These are phyloP conservation scores for Spilarctia lutea DNA, from an alignment of 2,888 invertebrate genomes.

Conservation along the genomic window DNA sequence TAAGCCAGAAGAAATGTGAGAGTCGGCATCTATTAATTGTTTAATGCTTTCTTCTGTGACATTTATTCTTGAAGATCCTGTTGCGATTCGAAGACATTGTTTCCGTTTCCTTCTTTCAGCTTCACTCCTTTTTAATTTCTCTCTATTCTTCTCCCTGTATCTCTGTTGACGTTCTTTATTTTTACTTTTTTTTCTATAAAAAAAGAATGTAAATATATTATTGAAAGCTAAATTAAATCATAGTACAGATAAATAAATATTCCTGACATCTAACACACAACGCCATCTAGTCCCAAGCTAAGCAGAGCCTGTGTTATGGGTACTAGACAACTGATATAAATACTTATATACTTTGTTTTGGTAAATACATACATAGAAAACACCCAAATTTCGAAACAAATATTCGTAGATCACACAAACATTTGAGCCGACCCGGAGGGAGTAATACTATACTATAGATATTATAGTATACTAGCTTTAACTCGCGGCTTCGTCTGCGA, in stretches of 20 bases:
- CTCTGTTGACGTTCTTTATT: neutral
- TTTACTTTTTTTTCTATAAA: neutral
- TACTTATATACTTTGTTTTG: no score
- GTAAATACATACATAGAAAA: no score
- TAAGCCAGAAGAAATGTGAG: neutral
- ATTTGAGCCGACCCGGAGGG: fast-evolving
- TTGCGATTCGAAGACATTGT: neutral
- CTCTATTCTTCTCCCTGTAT: neutral
- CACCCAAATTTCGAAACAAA: no score
- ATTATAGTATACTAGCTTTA: no score
- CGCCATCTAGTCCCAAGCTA: no score
- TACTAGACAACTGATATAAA: no score
- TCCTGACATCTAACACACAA: no score
- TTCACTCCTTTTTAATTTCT: neutral
- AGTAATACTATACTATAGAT: no score
- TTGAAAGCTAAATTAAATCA: neutral
- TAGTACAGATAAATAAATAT: neutral
- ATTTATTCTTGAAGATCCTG: neutral
- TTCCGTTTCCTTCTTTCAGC: neutral
- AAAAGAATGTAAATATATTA: neutral
- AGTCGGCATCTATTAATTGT: neutral
- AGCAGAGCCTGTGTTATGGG: no score
- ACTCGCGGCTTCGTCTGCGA: no score
- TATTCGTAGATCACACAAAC: no score
- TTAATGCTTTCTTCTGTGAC: neutral